Evolutionary conservation across 2,797 vertebrate species (phyloP), one percentile per base, ranked within the genome.

Genomic region (Peromyscus eremicus): DNA sequence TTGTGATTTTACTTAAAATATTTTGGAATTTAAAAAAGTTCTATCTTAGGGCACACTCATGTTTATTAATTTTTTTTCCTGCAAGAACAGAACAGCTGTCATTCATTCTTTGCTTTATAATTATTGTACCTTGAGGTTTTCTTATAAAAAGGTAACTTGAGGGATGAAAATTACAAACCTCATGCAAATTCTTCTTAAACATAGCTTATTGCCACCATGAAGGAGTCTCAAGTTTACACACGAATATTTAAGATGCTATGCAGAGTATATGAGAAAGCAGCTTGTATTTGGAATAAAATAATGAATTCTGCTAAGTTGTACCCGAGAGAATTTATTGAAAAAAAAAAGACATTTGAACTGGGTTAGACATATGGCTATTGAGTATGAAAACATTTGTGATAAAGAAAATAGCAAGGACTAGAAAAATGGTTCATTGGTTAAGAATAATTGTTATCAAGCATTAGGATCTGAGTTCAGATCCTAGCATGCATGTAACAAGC

Each of bases 1-100:
- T 89, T 68, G 16, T 32, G 81, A 88, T 86, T 92, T 90, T 89
- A 12, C 64, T 97, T 93, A 94, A 96, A 94, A 89, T 91, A 86
- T 96, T 94, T 96, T 90, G 37, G 40, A 37, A 85, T 93, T 73
- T 57, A 93, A 55, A 89, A 23, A 46, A 97, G n/a, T 90, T 93
- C 43, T 94, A 87, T 86, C 29, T 93, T 91, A 89, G 52, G 62
- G 9, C 6, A 89, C 32, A 68, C 9, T 68, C 83, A 49, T 76
- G 8, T 83, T 94, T 88, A 88, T 95, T 96, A 79, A 85, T 88
- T 88, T 96, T 1, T 1, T 92, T 89, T 94, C 23, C 49, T 76
- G 34, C 17, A 89, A 93, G 37, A 70, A 92, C 77, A 92, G 37
- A 70, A 91, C 84, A 43, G 8, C 29, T 93, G 17, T 86, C 62